A percentile compares a stretch with the other conserved stretches of the same genome.
phyloP scores from a whole-genome alignment of 2,797 vertebrate genomes.

The Sebastes diploproa region DNA sequence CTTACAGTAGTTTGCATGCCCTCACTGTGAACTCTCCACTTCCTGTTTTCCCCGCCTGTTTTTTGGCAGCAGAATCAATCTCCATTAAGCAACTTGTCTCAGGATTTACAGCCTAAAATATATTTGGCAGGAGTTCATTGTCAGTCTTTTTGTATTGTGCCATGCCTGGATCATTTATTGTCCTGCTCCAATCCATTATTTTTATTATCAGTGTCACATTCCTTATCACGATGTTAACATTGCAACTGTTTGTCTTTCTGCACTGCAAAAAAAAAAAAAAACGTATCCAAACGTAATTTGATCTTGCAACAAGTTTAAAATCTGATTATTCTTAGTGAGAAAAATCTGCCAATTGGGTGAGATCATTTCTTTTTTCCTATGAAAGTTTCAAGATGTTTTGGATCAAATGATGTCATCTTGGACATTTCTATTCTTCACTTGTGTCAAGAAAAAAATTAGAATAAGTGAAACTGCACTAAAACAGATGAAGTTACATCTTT shows the following conservation, averaged over 20 bases:
- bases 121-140: slow-evolving; percentile 42
- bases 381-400: slow-evolving; percentile 65
- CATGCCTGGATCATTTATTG: slow-evolving; percentile 18
- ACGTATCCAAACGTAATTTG: slow-evolving; percentile 7
- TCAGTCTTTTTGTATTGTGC: slow-evolving; percentile 26
- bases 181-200: background rate
- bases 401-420: slow-evolving; percentile 53
- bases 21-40: slow-evolving; percentile 83
- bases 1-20: slow-evolving; percentile 87
- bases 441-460: background rate
- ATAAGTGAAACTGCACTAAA: slow-evolving; percentile 4
- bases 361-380: slow-evolving; percentile 51
- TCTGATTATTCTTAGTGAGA: slow-evolving; percentile 40
- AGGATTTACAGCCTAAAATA: slow-evolving; percentile 59
- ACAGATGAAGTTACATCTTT: slow-evolving; percentile 23
- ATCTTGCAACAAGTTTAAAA: slow-evolving; percentile 39
- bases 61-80: slow-evolving; percentile 75
- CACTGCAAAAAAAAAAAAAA: slow-evolving; percentile 50
- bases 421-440: slow-evolving; percentile 17
- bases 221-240: slow-evolving; percentile 33
- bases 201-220: slow-evolving; percentile 38
- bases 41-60: slow-evolving; percentile 82
- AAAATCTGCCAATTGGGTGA: slow-evolving; percentile 55
- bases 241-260: slow-evolving; percentile 46
- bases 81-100: slow-evolving; percentile 79